Base-by-base conservation (phyloP, 53 echinoderm and acorn worm species). In the Arbacia lixula region DNA sequence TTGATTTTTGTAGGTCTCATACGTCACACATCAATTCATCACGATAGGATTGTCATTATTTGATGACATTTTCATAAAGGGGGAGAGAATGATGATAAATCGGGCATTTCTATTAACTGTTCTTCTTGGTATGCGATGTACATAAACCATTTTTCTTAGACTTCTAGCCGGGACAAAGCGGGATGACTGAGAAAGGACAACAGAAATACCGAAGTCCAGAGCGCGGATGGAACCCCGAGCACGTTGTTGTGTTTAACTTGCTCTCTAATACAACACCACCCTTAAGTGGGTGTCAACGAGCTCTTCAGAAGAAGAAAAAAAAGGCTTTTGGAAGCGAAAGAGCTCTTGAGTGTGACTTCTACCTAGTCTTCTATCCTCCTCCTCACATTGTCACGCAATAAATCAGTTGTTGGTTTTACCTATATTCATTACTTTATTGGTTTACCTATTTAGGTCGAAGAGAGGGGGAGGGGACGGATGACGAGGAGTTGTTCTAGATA, bases 341-440 rank as follows among this genome's bases (percentile, higher is more conserved):
- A 12, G 36, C 50, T 74, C 54, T 52, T 53, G 27, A 77, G 77
- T 55, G 14, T 77, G 58, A 77, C 77, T 77, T 57, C 77, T 60
- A 16, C 77, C 12, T 53, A 74, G 46, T 60, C 58, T 77, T 77
- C 35, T 32, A 31, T 32, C 21, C 26, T 46, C 26, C 79, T 64
- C 32, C 22, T 21, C 60, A 78, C 30, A 14, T 25, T n/a, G 49
- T 63, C 82, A 63, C 64, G 82, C 82, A 63, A 43, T 77, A 77
- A 77, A 77, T 49, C 28, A 21, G 20, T 33, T 81, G 64, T 81
- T 81, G 82, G 64, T 81, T 63, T 81, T 81, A 63, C 82, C 82
- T 81, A 81, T 81, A 81, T 81, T 81, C 82, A 81, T 81, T 81
- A 81, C 82, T 61, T 28, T 81, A 81, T 81, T 81, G 82, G 82